Percentiles rank a stretch among this genome's conserved stretches.
These are phyloP conservation scores for Macrotus californicus DNA, from an alignment of 2,113 vertebrate genomes.

Conservation along the genomic window DNA sequence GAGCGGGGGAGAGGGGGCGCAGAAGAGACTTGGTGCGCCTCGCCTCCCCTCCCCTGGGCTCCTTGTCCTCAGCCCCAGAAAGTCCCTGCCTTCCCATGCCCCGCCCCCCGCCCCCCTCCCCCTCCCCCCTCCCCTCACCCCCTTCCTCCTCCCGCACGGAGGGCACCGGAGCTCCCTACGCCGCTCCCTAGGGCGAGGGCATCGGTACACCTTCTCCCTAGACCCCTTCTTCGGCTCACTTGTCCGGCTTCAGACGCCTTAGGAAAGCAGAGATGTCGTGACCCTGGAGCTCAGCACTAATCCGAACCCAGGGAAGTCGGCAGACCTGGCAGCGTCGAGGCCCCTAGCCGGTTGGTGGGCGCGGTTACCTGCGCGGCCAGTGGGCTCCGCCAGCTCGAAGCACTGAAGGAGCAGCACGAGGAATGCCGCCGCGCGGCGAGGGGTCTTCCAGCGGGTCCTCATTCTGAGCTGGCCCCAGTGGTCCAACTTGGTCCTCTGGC, in stretches of 20 bases:
- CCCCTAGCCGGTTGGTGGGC: accelerated
- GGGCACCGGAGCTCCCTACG: neutral
- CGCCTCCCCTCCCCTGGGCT: too few relatives aligned
- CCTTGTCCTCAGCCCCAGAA: neutral
- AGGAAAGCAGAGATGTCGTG: neutral
- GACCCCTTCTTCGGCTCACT: neutral
- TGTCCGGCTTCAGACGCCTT: neutral
- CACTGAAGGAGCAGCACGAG: conserved; percentile 47
- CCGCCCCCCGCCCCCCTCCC: neutral
- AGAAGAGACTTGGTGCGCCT: neutral
- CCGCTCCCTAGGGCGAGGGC: neutral
- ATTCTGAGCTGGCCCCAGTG: neutral
- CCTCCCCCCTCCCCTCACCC: neutral
- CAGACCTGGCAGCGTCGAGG: neutral
- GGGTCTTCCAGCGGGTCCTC: neutral
- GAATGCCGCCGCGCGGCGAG: neutral
- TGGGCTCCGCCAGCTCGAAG: neutral
- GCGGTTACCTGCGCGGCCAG: conserved; percentile 68
- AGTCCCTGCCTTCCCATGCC: neutral
- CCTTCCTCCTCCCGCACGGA: neutral
- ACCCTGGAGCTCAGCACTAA: neutral
- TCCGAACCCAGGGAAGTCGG: neutral
- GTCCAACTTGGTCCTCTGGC: neutral
- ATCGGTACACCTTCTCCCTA: neutral
- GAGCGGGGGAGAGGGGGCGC: neutral